phyloP scores from a whole-genome alignment of 2,113 vertebrate species.

The Limanda limanda region DNA sequence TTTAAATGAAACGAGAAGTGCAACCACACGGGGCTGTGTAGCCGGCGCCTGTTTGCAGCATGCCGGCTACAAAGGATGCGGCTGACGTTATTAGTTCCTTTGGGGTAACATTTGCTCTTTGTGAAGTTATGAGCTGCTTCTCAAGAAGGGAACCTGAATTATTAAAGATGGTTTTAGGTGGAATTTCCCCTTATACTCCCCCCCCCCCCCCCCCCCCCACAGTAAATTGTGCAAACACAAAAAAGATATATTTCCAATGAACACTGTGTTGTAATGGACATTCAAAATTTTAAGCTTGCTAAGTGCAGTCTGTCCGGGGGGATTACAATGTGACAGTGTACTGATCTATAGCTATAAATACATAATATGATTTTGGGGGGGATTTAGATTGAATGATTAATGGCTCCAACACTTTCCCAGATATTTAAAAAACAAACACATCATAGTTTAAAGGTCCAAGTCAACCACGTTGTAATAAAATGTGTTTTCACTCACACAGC shows the following conservation, averaged over 20 bases:
- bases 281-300: constrained; percentile 37
- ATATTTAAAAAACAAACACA: too few relatives aligned
- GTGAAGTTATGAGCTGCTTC: not conserved
- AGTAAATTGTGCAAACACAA: not conserved
- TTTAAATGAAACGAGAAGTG: constrained; percentile 55
- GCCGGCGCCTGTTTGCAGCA: not conserved
- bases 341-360: not conserved
- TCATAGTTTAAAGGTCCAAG: too few relatives aligned
- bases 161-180: not conserved
- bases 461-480: too few relatives aligned
- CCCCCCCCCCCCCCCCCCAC: too few relatives aligned
- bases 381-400: too few relatives aligned
- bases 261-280: not conserved
- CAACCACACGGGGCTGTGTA: not conserved
- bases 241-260: not conserved
- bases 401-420: too few relatives aligned
- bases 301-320: constrained; percentile 28
- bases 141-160: constrained; percentile 18
- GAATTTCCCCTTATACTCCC: constrained; percentile 11
- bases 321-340: not conserved
- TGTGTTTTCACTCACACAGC: too few relatives aligned
- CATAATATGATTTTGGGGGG: too few relatives aligned
- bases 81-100: constrained; percentile 53
- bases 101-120: not conserved
- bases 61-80: too few relatives aligned